Evolutionary conservation across 2,888 invertebrate species (phyloP), one percentile per base, ranked within the genome.

Genomic region (Ochropleura plecta): DNA sequence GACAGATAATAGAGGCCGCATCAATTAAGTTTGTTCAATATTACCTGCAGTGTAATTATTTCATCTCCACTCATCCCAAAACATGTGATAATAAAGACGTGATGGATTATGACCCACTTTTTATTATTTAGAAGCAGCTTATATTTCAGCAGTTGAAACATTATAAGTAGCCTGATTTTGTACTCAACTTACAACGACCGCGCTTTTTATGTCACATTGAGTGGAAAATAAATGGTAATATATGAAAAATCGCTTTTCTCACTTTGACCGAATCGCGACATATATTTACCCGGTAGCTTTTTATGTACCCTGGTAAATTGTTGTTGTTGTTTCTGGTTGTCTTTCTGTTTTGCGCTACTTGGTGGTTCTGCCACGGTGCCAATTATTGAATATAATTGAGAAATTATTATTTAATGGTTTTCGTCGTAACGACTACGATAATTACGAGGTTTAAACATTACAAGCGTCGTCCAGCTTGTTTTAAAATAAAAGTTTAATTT

Each of bases 371-470:
- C 49, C 20, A 12, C 30, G 55, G 44, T 83, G 67, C 71, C 85
- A 85, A 78, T 85, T 82, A 83, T 81, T 72, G 68, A 66, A 70
- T 59, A 60, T 77, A 82, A 85, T 78, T 81, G 65, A 55, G 65
- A 70, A 44, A 73, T 73, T 77, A 78, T 76, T 76, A 68, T 76
- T 81, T 85, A 72, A 81, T 74, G 64, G 73, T 63, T 72, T 77
- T 84, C 55, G 62, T 48, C 20, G 14, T 76, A 76, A 84, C 53
- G 48, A 70, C 66, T 57, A 40, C n/a, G 69, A 79, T 70, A 79
- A 79, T 79, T 14, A 40, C 30, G 30, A 6, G 18, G 49, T 76
- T 79, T 48, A 4, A 49, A 55, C 3, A 16, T 62, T 16, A 55
- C 42, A 44, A 76, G 51, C 48, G 0, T 53, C 6, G 46, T 48